A percentile compares a stretch with the other conserved stretches of the same genome.
Conservation (phyloP, 2,113 vertebrate genomes). For the Rhinopomastus cyanomelas region DNA sequence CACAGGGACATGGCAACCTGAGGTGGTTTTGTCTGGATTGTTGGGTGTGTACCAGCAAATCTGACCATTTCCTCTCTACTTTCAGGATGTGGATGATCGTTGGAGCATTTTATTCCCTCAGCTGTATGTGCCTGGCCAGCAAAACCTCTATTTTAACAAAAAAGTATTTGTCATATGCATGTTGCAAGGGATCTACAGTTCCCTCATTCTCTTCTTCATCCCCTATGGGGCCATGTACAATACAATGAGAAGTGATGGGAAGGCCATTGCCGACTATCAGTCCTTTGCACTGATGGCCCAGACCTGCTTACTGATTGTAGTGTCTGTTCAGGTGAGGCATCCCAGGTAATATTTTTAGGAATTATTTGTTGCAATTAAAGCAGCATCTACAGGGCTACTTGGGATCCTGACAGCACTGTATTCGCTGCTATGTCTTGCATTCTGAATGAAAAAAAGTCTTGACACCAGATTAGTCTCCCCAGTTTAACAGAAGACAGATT, state of each 20-base stretch:
- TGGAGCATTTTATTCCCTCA: constrained; percentile 91
- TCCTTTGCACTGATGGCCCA: constrained; percentile 90
- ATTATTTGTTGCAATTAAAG: not conserved
- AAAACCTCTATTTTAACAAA: constrained; percentile 90
- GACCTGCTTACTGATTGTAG: constrained; percentile 86
- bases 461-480: not conserved
- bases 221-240: constrained; percentile 84
- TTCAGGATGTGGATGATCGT: constrained; percentile 89
- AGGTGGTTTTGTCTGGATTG: not conserved
- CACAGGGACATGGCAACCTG: not conserved
- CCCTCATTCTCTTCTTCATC: constrained; percentile 92
- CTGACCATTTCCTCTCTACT: not conserved
- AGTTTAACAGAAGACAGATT: not conserved
- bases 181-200: constrained; percentile 90
- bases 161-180: constrained; percentile 82
- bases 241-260: constrained; percentile 86
- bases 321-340: constrained; percentile 84
- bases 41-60: not conserved
- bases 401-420: not conserved
- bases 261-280: constrained; percentile 90
- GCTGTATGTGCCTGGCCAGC: constrained; percentile 89
- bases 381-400: not conserved
- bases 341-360: not conserved
- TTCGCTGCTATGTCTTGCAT: not conserved
- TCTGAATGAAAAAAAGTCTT: not conserved